Base-by-base conservation (phyloP, 1,140 invertebrate genomes). In the Polypedilum vanderplanki region DNA sequence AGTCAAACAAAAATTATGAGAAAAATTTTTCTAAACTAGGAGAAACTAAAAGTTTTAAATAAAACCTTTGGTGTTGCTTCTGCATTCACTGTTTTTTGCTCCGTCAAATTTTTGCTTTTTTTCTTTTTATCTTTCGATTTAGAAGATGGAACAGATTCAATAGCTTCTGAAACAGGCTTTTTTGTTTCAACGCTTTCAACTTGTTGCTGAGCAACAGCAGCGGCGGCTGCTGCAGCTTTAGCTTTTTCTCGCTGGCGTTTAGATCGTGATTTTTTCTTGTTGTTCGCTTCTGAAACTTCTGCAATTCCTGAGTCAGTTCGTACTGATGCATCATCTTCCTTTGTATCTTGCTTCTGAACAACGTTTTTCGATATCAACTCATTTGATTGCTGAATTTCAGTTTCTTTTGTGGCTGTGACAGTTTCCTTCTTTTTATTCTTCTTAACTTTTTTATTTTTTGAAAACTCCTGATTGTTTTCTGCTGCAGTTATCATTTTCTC, bases 391-490 rank as follows among this genome's bases (percentile, higher is more conserved):
- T 57, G 18, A 41, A 24, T 17, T 8, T 12, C 15, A 17, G 41
- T 12, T 74, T n/a, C 22, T 40, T 75, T 15, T 3, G 9, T 3
- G 1, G 3, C 24, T 8, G 41, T 41, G 20, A 3, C 40, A 40
- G 4, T 73, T 40, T 41, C 10, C 41, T 76, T 76, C 40, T 75
- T 76, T n/a, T 74, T 74, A 24, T 76, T 76, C 17, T 76, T 76
- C 17, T 73, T 75, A 3, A 65, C 41, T 41, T 41, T 75, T n/a
- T 76, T 76, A 22, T 9, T 20, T 18, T 70, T 70, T 67, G 8
- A 46, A 4, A 3, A 57, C 8, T 70, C 65, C 7, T 70, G 65
- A 70, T 18, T 18, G 7, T 9, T 18, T 70, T 18, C 65, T 70
- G 15, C 0, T 22, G 65, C n/a, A 7, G 8, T 3, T 8, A 12